Evolutionary conservation across 2,113 vertebrate species (phyloP).

Genomic region (Sapayoa aenigma): DNA sequence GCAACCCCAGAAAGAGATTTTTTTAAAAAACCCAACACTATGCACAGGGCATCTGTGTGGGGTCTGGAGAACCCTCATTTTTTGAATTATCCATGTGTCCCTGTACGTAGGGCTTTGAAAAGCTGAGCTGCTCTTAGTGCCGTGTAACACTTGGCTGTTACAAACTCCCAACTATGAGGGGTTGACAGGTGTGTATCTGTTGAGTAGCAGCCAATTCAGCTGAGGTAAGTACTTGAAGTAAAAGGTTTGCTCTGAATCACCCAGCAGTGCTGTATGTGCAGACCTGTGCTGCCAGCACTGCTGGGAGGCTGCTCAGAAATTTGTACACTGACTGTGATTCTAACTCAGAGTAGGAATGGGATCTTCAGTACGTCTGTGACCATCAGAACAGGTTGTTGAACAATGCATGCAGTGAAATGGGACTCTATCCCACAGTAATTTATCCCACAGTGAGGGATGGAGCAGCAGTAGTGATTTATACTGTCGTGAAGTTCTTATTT

Average conservation of each 20-base stretch:
- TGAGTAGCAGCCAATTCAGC: not conserved
- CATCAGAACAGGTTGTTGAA: not conserved
- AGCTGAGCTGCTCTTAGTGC: not conserved
- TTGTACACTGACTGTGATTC: not conserved
- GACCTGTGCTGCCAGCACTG: not conserved
- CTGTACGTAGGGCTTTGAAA: not conserved
- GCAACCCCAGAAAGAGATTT: not conserved
- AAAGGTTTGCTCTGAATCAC: not conserved
- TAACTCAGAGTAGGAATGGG: not conserved
- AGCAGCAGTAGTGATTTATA: not conserved
- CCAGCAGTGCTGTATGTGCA: not conserved
- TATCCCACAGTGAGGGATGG: not conserved
- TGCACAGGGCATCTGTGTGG: not conserved
- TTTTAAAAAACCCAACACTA: accelerated
- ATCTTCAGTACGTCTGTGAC: not conserved
- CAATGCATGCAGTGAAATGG: not conserved
- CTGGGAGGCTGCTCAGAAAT: not conserved
- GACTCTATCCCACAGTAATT: no score
- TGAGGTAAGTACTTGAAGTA: not conserved
- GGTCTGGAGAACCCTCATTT: not conserved
- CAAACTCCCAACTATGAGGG: not conserved
- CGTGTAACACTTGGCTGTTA: not conserved
- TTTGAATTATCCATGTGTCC: accelerated
- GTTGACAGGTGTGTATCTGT: not conserved
- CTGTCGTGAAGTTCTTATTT: not conserved